These are phyloP conservation scores for Sebastes elongatus DNA, from an alignment of 2,797 vertebrate species.

Conservation along the genomic window DNA sequence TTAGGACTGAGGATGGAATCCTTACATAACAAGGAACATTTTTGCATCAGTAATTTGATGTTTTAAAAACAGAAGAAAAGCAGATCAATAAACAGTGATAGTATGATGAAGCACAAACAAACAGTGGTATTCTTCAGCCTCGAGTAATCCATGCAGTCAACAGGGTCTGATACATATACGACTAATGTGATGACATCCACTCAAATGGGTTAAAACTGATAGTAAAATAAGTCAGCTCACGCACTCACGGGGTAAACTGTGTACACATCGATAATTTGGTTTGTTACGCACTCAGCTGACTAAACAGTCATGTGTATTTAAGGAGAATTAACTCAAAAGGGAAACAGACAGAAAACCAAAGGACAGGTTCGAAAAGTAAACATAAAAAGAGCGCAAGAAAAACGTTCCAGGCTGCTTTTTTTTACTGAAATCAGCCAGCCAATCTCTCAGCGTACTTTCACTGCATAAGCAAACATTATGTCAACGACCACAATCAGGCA, in stretches of 20 bases:
- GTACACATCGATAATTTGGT: conserved; percentile 60
- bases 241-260: conserved; percentile 64
- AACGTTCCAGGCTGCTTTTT: conserved; percentile 34
- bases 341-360: conserved; percentile 18
- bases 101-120: conserved; percentile 57
- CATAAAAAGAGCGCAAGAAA: conserved; percentile 18
- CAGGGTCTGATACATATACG: conserved; percentile 65
- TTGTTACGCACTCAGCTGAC: conserved; percentile 51
- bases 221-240: conserved; percentile 51
- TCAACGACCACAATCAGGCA: conserved; percentile 30
- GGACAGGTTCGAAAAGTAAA: conserved; percentile 33
- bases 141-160: conserved; percentile 79
- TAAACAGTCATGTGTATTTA: conserved; percentile 21
- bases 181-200: conserved; percentile 63
- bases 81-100: conserved; percentile 54
- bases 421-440: conserved; percentile 26
- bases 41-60: conserved; percentile 63
- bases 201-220: conserved; percentile 57
- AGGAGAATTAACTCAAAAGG: conserved; percentile 20
- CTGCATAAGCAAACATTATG: conserved; percentile 33
- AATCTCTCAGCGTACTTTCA: conserved; percentile 22
- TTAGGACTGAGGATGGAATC: conserved; percentile 61
- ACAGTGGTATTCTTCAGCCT: conserved; percentile 74
- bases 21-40: conserved; percentile 45
- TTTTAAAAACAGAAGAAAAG: conserved; percentile 50